Conservation (phyloP, 2,888 invertebrate species). For the Stratiomys singularior region DNA sequence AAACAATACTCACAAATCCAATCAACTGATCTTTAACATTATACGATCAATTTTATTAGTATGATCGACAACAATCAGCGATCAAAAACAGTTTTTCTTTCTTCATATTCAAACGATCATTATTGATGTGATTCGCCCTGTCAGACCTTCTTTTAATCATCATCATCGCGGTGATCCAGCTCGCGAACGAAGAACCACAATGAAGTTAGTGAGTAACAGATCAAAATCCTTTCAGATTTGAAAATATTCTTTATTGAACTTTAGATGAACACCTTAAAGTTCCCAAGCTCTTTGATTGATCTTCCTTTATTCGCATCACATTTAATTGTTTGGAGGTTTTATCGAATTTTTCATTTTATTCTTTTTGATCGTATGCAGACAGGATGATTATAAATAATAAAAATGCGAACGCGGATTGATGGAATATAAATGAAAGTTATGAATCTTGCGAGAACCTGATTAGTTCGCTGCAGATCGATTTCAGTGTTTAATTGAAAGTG, state of each 20-base stretch:
- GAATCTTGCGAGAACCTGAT: slow-evolving; percentile 19
- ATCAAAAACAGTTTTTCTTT: slow-evolving; percentile 47
- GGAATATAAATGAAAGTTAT: background rate
- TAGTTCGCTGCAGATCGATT: slow-evolving; percentile 20
- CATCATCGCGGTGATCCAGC: slow-evolving; percentile 6
- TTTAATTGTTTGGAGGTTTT: slow-evolving; percentile 34
- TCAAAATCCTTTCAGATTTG: slow-evolving; percentile 1
- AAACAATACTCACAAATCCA: background rate
- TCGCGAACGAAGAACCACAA: too few relatives aligned
- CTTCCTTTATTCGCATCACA: slow-evolving; percentile 39
- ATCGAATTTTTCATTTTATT: slow-evolving; percentile 36
- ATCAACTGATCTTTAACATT: slow-evolving; percentile 23
- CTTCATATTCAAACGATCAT: slow-evolving; percentile 41
- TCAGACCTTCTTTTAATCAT: slow-evolving; percentile 50
- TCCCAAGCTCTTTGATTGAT: slow-evolving; percentile 18
- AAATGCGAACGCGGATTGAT: background rate
- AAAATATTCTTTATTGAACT: background rate
- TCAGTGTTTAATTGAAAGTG: slow-evolving; percentile 41
- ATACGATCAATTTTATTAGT: slow-evolving; percentile 39
- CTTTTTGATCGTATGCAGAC: slow-evolving; percentile 19
- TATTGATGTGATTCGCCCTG: slow-evolving; percentile 52
- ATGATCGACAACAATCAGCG: slow-evolving; percentile 40
- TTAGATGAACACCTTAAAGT: background rate
- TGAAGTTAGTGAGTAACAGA: background rate
- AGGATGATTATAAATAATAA: slow-evolving; percentile 33